Percentiles rank a stretch among this genome's conserved stretches.
Evolutionary conservation across 2,888 invertebrate species (phyloP).

Genomic region (Melanophora roralis): DNA sequence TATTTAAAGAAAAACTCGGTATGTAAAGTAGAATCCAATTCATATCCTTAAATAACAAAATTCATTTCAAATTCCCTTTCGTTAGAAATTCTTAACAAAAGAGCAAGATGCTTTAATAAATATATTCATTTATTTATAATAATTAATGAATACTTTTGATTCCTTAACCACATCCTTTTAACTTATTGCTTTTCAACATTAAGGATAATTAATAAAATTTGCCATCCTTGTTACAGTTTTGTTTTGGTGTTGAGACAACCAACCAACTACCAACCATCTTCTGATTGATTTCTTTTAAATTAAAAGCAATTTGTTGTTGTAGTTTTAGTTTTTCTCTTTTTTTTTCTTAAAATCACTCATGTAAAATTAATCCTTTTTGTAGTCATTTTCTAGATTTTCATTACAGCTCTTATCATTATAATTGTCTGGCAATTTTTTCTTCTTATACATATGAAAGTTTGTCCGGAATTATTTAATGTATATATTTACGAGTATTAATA

Average conservation of each 20-base stretch:
- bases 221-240: slow-evolving; percentile 46
- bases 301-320: slow-evolving; percentile 40
- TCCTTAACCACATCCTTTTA: not conserved
- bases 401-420: slow-evolving; percentile 5
- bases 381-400: not conserved
- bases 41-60: no score
- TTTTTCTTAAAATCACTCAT: slow-evolving; percentile 37
- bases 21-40: no score
- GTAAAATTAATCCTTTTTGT: slow-evolving; percentile 57
- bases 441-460: not conserved
- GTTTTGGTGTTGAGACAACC: not conserved
- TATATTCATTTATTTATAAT: no score
- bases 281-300: slow-evolving; percentile 57
- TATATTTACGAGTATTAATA: slow-evolving; percentile 33
- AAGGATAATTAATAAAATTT: slow-evolving; percentile 65
- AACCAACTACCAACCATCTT: slow-evolving; percentile 26
- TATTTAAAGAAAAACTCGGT: no score
- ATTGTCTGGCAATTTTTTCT: not conserved
- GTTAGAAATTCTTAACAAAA: no score
- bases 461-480: not conserved
- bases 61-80: no score
- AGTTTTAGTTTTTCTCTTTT: not conserved
- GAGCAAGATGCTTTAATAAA: no score
- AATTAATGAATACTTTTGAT: not conserved
- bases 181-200: slow-evolving; percentile 10